Percentiles rank a stretch among this genome's conserved stretches.
Evolutionary conservation across 2,888 invertebrate species (phyloP).

Genomic region (Polyommatus iphigenia): DNA sequence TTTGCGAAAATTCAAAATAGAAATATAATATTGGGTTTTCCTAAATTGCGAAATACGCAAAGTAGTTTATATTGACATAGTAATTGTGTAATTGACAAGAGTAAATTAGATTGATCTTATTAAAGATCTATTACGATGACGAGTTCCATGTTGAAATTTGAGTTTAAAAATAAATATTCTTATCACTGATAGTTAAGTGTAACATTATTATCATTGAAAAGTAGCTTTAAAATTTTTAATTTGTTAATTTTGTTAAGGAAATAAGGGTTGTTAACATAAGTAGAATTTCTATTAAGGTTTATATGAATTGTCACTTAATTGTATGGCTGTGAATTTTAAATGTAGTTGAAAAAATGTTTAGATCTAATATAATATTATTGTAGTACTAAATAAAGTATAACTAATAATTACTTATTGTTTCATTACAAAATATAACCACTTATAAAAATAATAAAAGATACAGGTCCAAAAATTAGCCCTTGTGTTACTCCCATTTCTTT

Average conservation of each 20-base stretch:
- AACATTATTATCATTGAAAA: neutral
- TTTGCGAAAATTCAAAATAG: neutral
- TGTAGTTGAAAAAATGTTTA: neutral
- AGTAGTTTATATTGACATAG: no score
- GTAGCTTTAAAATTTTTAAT: neutral
- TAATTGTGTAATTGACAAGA: no score
- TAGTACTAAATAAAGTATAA: neutral
- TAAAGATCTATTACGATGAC: no score
- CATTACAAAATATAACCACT: neutral
- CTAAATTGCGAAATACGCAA: neutral
- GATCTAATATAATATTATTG: neutral
- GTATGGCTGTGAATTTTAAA: slow-evolving; percentile 21
- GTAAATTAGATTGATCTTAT: no score
- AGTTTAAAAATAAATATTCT: no score
- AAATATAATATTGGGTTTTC: neutral
- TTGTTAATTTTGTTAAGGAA: neutral
- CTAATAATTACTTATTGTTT: neutral
- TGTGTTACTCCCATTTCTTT: neutral
- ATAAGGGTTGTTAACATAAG: slow-evolving; percentile 1
- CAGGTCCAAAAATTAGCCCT: neutral
- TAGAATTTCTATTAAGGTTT: neutral
- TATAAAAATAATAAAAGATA: neutral
- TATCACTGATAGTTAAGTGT: neutral
- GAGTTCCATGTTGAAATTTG: no score
- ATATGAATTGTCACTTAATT: slow-evolving; percentile 8